A percentile compares a stretch with the other conserved stretches of the same genome.
These are phyloP conservation scores for Erebia epiphron DNA, from an alignment of 2,888 invertebrate species.

Conservation along the genomic window DNA sequence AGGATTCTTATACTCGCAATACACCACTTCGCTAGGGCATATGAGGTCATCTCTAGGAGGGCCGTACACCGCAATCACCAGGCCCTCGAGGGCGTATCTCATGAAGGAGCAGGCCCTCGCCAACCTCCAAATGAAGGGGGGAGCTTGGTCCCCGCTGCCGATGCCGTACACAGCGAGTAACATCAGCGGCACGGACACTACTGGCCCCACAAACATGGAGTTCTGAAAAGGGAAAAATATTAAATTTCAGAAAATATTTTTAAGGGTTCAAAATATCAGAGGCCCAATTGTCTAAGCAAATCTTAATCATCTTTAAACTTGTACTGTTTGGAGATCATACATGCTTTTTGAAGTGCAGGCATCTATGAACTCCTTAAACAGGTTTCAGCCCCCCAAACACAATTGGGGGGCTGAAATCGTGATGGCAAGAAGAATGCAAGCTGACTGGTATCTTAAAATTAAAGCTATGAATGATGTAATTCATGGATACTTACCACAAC, in stretches of 20 bases:
- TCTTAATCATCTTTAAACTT: no score
- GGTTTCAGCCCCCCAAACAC: no score
- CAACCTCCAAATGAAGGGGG: conserved; percentile 89
- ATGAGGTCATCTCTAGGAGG: conserved; percentile 87
- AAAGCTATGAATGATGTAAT: no score
- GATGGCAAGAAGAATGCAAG: no score
- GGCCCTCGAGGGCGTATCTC: conserved; percentile 91
- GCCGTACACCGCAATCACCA: conserved; percentile 91
- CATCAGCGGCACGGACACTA: conserved; percentile 93
- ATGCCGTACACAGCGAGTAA: conserved; percentile 94
- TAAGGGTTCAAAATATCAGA: no score
- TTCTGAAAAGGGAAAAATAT: conserved; percentile 81
- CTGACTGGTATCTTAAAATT: no score
- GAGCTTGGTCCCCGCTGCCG: conserved; percentile 88
- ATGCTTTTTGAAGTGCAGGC: no score
- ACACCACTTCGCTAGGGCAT: conserved; percentile 87
- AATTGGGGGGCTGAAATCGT: no score
- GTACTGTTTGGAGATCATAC: no score
- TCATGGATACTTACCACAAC: conserved; percentile 86
- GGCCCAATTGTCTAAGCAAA: no score
- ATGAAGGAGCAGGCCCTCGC: conserved; percentile 93
- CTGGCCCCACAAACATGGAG: conserved; percentile 95
- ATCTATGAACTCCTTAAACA: no score
- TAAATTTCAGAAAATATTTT: no score
- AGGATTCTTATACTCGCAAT: conserved; percentile 90